Evolutionary conservation across 2,797 vertebrate genomes (phyloP).

Genomic region (Acanthurus leucopareius): DNA sequence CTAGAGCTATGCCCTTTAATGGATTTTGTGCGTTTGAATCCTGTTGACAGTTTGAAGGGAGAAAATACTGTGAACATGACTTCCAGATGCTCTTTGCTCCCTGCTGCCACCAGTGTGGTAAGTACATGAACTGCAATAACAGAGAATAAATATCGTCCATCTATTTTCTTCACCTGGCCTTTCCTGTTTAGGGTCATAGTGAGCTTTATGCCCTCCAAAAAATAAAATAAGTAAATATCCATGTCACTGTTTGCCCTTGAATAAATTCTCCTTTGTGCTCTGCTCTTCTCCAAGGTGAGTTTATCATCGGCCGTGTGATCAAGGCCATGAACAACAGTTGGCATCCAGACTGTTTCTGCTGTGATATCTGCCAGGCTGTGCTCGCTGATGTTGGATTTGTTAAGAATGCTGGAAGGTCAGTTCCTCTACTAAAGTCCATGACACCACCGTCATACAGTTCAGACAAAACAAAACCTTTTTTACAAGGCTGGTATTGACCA

Average conservation of each 20-base stretch:
- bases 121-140: constrained; percentile 72
- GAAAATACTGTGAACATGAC: constrained; percentile 99
- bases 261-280: not conserved
- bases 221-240: too few relatives aligned
- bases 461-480: too few relatives aligned
- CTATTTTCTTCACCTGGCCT: not conserved
- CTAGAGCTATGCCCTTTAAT: not conserved
- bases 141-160: not conserved
- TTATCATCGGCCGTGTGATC: constrained; percentile 98
- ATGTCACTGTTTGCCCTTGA: not conserved
- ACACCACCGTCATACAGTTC: too few relatives aligned
- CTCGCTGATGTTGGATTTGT: constrained; percentile 98
- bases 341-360: constrained; percentile 98
- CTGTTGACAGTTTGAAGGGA: constrained; percentile 92
- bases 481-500: not conserved
- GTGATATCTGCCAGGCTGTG: constrained; percentile 93
- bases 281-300: constrained; percentile 88
- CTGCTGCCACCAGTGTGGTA: constrained; percentile 98
- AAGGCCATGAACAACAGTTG: constrained; percentile 99
- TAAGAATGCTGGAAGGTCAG: constrained; percentile 97
- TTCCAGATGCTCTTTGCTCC: constrained; percentile 99
- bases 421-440: not conserved
- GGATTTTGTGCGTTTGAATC: constrained; percentile 19
- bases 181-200: not conserved
- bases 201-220: too few relatives aligned